These are phyloP conservation scores for Python bivittatus DNA, from an alignment of 2,113 vertebrate genomes.

Conservation along the genomic window DNA sequence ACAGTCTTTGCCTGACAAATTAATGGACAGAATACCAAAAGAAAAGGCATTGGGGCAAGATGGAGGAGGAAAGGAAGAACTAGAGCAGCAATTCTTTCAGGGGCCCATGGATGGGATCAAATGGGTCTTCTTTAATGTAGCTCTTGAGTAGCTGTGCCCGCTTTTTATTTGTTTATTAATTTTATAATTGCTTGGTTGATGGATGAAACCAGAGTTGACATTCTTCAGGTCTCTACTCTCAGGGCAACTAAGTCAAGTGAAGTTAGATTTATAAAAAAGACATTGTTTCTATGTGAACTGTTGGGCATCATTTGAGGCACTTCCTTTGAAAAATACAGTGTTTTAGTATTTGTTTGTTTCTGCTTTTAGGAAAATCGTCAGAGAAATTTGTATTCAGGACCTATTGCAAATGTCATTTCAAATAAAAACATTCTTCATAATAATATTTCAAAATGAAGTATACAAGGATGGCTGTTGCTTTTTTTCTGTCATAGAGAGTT, in stretches of 20 bases:
- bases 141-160: background rate
- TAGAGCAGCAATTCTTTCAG: background rate
- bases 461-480: background rate
- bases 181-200: background rate
- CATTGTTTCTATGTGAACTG: background rate
- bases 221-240: background rate
- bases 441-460: slow-evolving; percentile 13
- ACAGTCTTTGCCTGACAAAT: background rate
- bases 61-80: background rate
- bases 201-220: background rate
- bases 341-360: background rate
- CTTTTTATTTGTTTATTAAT: too few species aligned
- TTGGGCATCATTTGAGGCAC: background rate
- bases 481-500: background rate
- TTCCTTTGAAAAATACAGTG: background rate
- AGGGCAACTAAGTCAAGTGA: background rate
- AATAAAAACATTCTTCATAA: background rate
- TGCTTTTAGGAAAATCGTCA: background rate
- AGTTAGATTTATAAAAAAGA: background rate
- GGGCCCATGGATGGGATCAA: background rate
- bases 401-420: background rate
- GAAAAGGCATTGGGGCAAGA: background rate
- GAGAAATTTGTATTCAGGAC: background rate
- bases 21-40: background rate
- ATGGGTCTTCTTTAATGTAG: background rate